phyloP scores from a whole-genome alignment of 2,113 vertebrate species.

The Polyodon spathula region DNA sequence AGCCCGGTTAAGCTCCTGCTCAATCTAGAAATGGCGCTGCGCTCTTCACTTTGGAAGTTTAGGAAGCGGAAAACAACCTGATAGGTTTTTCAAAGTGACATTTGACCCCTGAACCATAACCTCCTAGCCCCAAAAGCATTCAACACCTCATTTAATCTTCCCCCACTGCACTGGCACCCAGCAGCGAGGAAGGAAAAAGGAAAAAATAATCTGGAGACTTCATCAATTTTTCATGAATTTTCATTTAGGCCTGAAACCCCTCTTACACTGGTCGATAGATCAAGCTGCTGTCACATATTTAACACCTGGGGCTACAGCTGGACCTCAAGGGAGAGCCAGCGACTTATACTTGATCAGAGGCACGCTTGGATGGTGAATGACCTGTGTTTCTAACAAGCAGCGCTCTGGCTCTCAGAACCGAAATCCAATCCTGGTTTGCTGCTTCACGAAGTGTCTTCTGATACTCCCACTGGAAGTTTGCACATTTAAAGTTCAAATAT shows the following conservation, averaged over 20 bases:
- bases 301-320: conserved; percentile 79
- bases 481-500: neutral
- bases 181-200: conserved; percentile 41
- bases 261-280: conserved; percentile 94
- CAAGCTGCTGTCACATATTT: conserved; percentile 85
- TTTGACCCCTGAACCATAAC: conserved; percentile 53
- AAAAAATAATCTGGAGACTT: conserved; percentile 75
- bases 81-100: conserved; percentile 39
- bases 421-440: conserved; percentile 24
- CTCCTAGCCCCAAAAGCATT: conserved; percentile 51
- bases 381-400: conserved; percentile 10
- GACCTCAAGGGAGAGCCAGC: conserved; percentile 47
- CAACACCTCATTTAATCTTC: conserved; percentile 61
- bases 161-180: conserved; percentile 31
- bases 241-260: conserved; percentile 81
- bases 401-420: conserved; percentile 7
- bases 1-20: conserved; percentile 22
- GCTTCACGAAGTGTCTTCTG: neutral
- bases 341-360: conserved; percentile 49
- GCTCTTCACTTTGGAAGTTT: conserved; percentile 29
- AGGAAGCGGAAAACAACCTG: conserved; percentile 18
- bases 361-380: conserved; percentile 11
- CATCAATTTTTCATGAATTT: conserved; percentile 98
- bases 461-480: conserved; percentile 23
- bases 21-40: conserved; percentile 27